Percentiles rank a stretch among this genome's conserved stretches.
phyloP scores from a whole-genome alignment of 2,113 vertebrate genomes.

The Crotalus helleri region DNA sequence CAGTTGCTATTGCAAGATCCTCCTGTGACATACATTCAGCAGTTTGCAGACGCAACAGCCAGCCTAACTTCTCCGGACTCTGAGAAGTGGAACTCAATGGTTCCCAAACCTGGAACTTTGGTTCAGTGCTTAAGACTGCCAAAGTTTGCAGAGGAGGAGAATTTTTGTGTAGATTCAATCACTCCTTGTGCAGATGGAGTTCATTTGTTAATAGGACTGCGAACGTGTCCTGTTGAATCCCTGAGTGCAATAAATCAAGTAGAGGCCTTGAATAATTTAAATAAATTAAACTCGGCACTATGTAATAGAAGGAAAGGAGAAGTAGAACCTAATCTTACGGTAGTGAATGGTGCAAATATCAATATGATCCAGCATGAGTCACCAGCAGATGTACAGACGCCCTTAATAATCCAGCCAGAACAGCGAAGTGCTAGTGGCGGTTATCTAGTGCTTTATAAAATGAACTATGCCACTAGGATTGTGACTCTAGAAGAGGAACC shows the following conservation, averaged over 20 bases:
- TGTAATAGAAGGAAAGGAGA: conserved; percentile 90
- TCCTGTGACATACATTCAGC: conserved; percentile 97
- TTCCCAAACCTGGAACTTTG: conserved; percentile 90
- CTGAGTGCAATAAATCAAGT: conserved; percentile 97
- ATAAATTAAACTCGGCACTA: conserved; percentile 96
- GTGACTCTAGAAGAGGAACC: conserved; percentile 96
- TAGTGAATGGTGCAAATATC: conserved; percentile 85
- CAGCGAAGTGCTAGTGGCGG: conserved; percentile 85
- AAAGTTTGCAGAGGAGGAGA: conserved; percentile 94
- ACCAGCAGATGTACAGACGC: conserved; percentile 81
- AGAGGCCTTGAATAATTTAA: conserved; percentile 98
- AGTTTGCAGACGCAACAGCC: conserved; percentile 92
- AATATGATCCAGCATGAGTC: conserved; percentile 81
- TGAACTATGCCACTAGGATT: conserved; percentile 95
- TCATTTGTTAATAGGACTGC: conserved; percentile 90
- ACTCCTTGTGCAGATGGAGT: conserved; percentile 95
- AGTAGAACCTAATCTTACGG: conserved; percentile 74
- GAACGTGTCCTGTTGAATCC: conserved; percentile 86
- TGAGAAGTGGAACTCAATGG: conserved; percentile 91
- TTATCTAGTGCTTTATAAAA: conserved; percentile 94
- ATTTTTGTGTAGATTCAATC: conserved; percentile 92
- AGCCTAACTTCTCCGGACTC: conserved; percentile 85
- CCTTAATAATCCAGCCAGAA: conserved; percentile 89
- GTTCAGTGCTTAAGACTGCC: conserved; percentile 95
- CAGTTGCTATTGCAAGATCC: conserved; percentile 96